Conservation (phyloP, 2,888 invertebrate species). For the Odontocolon sp. region DNA sequence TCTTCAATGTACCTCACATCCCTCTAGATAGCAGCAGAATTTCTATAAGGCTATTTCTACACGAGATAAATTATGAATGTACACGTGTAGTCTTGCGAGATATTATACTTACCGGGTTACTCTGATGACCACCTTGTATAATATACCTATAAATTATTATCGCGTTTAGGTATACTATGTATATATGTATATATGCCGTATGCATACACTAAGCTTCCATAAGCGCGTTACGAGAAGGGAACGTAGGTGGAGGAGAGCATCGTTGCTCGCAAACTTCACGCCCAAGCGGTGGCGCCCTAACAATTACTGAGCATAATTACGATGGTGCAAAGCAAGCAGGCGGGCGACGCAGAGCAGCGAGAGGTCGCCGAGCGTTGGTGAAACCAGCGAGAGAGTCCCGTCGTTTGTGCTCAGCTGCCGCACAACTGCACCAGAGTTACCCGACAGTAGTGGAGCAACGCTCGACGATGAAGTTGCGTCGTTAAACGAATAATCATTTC, state of each 20-base stretch:
- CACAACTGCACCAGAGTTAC: slow-evolving; percentile 8
- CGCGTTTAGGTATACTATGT: too few relatives aligned
- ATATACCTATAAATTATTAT: too few relatives aligned
- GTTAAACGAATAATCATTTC: slow-evolving; percentile 48
- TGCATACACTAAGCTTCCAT: too few relatives aligned
- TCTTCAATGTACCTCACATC: too few relatives aligned
- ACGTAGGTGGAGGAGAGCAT: slow-evolving; percentile 26
- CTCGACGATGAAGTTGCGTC: slow-evolving; percentile 39
- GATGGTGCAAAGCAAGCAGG: slow-evolving; percentile 27
- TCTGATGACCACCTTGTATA: too few relatives aligned
- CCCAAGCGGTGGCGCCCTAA: slow-evolving; percentile 60
- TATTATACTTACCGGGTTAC: too few relatives aligned
- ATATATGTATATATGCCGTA: too few relatives aligned
- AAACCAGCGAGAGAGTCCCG: background rate
- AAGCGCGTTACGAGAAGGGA: too few relatives aligned
- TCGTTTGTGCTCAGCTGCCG: slow-evolving; percentile 8
- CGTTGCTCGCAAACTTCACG: slow-evolving; percentile 64
- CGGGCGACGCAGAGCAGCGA: background rate
- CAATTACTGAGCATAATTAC: slow-evolving; percentile 59
- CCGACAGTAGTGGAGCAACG: slow-evolving; percentile 11
- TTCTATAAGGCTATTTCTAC: too few relatives aligned
- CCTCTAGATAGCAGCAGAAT: too few relatives aligned
- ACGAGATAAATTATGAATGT: too few relatives aligned
- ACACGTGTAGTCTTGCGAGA: too few relatives aligned
- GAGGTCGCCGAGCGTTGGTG: background rate